Evolutionary conservation across 2,113 vertebrate species (phyloP).

Genomic region (Hyla sarda): DNA sequence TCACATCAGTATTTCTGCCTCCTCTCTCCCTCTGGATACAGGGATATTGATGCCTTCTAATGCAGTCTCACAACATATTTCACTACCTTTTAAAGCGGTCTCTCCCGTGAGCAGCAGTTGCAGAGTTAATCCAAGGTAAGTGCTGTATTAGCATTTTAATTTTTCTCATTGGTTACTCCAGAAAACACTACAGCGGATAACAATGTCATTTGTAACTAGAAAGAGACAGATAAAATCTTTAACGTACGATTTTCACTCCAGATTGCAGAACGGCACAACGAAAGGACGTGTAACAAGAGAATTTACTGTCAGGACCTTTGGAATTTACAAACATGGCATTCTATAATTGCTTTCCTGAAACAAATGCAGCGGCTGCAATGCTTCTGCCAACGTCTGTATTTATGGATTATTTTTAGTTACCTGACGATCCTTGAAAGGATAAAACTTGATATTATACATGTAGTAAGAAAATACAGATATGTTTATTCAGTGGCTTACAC

Average conservation of each 20-base stretch:
- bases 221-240: not conserved
- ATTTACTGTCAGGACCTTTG: constrained; percentile 19
- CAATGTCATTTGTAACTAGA: constrained; percentile 7
- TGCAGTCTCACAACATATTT: constrained; percentile 58
- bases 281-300: constrained; percentile 2
- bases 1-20: constrained; percentile 57
- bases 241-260: not conserved
- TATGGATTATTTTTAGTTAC: not conserved
- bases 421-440: not conserved
- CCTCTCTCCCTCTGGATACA: constrained; percentile 53
- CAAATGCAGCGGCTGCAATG: not conserved
- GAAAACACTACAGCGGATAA: constrained; percentile 11
- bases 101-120: constrained; percentile 5
- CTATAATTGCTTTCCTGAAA: constrained; percentile 15
- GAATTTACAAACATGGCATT: constrained; percentile 9
- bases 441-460: not conserved
- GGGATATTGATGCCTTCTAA: constrained; percentile 54
- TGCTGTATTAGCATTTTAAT: constrained; percentile 46
- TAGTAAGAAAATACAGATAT: not conserved
- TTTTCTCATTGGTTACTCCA: constrained; percentile 19
- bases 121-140: constrained; percentile 47
- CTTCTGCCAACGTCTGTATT: not conserved
- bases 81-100: constrained; percentile 25
- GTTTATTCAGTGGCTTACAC: not conserved
- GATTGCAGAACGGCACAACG: not conserved